Base-by-base conservation (phyloP, 2,888 invertebrate species). In the Eupithecia dodoneata region DNA sequence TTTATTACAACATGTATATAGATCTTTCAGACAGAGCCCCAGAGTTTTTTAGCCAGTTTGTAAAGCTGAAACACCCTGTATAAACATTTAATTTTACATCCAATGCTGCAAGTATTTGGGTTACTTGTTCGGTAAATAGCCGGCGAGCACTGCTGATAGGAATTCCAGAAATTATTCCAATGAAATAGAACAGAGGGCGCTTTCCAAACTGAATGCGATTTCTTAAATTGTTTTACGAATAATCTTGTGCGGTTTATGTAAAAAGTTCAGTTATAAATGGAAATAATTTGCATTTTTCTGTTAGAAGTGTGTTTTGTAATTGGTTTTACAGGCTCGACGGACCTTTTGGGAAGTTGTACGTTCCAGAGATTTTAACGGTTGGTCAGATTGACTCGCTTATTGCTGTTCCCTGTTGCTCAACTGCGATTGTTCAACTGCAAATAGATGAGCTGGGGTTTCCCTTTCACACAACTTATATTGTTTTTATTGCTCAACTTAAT, bases 81-180 rank as follows among this genome's bases (percentile, higher is more conserved):
- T 66, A 66, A 41, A 49, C 72, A 59, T 79, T 76, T 76, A 72
- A 72, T 79, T 79, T 71, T 72, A 76, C 76, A 74, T 76, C 71
- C 69, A 44, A 44, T 78, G 70, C 55, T 69, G 69, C 72, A 69
- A 73, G 77, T 65, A 72, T 79, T 79, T 79, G 47, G 76, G 74
- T 74, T 76, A 74, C 74, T 63, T 18, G 59, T 59, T 79, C 69
- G 76, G 76, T 75, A 79, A 79, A 79, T 72, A 73, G 79, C 72
- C 47, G 45, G 55, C 70, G 69, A 76, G 72, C 72, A 30, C 63
- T 63, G 63, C n/a, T 72, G 78, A 76, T 78, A 74, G 74, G 59
- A 41, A 74, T 76, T 76, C 76, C 65, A 52, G 49, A 74, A 74
- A 76, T 73, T 74, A 76, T 78, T 76, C 42, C 73, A 70, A 71